These are phyloP conservation scores for Maniola jurtina DNA, from an alignment of 1,140 invertebrate genomes.

Conservation along the genomic window DNA sequence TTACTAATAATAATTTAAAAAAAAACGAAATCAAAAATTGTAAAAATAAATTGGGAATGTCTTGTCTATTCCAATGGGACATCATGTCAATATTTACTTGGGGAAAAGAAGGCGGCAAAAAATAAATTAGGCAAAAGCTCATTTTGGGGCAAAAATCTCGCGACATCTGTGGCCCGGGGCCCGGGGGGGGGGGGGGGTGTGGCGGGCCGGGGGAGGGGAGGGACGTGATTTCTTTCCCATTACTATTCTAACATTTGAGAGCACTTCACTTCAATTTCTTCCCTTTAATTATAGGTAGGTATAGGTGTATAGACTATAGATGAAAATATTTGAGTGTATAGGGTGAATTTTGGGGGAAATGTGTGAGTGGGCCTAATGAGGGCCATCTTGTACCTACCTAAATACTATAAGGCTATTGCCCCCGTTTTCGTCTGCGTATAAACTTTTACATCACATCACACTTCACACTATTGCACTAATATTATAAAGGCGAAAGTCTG, in stretches of 20 bases:
- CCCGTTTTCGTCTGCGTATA: too few relatives aligned
- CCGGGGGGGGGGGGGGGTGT: conserved; percentile 24
- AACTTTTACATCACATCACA: too few relatives aligned
- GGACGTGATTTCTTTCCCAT: conserved; percentile 54
- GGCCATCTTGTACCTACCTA: not conserved
- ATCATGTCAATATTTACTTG: conserved; percentile 72
- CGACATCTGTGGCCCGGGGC: conserved; percentile 68
- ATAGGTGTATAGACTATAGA: not conserved
- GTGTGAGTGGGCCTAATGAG: not conserved
- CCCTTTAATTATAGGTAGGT: conserved; percentile 15
- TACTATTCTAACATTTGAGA: conserved; percentile 44
- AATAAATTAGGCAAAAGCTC: conserved; percentile 78
- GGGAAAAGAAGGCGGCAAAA: conserved; percentile 75
- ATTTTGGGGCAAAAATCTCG: conserved; percentile 68
- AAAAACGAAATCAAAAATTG: not conserved
- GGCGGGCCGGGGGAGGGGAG: conserved; percentile 1
- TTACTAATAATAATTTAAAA: not conserved
- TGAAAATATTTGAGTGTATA: conserved; percentile 6
- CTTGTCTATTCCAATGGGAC: conserved; percentile 36
- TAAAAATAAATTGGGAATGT: conserved; percentile 27
- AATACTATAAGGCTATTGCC: too few relatives aligned
- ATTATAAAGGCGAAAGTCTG: too few relatives aligned
- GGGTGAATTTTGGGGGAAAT: conserved; percentile 3
- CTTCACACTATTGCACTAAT: too few relatives aligned
- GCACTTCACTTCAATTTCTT: conserved; percentile 27